phyloP scores from a whole-genome alignment of 1,140 invertebrate species.

The Drosophila kikkawai region DNA sequence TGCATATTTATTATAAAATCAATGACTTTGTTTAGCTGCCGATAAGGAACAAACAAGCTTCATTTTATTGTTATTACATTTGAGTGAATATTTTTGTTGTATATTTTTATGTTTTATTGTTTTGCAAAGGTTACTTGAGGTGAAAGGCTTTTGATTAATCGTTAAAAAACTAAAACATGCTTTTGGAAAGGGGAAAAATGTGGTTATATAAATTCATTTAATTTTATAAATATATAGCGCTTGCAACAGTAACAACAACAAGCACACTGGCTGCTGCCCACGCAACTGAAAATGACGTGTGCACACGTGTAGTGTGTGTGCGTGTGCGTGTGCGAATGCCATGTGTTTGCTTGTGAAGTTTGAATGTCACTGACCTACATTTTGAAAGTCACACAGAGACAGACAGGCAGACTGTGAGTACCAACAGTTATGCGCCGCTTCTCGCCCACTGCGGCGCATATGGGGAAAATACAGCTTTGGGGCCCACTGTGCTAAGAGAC shows the following conservation, averaged over 20 bases:
- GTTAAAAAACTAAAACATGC: not conserved
- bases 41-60: not conserved
- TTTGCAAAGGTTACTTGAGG: slow-evolving; percentile 14
- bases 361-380: slow-evolving; percentile 81
- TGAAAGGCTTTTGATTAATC: slow-evolving; percentile 23
- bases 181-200: not conserved
- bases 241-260: not conserved
- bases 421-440: slow-evolving; percentile 2
- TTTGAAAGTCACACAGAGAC: slow-evolving; percentile 72
- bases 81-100: not conserved
- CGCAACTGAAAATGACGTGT: slow-evolving; percentile 17
- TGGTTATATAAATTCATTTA: not conserved
- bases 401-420: slow-evolving; percentile 42
- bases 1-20: not conserved
- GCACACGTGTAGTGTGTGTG: slow-evolving; percentile 13
- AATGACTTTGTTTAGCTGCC: not conserved
- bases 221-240: not conserved
- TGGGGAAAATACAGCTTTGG: slow-evolving; percentile 15
- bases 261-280: slow-evolving; percentile 1
- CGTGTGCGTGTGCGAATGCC: slow-evolving; percentile 5
- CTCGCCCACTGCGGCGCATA: not conserved
- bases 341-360: slow-evolving; percentile 57
- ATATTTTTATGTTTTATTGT: not conserved
- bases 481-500: slow-evolving; percentile 20
- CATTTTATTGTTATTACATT: not conserved